Evolutionary conservation across 2,113 vertebrate genomes (phyloP).

Genomic region (Edolisoma coerulescens): DNA sequence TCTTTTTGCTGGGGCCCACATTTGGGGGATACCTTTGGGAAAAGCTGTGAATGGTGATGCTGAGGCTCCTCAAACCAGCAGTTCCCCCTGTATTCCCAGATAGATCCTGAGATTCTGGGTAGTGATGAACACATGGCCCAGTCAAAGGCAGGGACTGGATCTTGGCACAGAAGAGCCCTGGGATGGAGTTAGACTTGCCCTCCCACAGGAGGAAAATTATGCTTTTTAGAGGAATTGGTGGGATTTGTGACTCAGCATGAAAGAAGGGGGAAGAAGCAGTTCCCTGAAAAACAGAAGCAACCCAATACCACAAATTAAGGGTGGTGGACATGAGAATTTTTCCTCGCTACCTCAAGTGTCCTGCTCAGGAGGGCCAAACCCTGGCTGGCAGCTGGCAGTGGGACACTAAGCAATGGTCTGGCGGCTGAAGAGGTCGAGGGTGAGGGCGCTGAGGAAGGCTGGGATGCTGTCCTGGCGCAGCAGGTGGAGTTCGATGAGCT

Average conservation of each 20-base stretch:
- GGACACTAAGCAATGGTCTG: conserved; percentile 80
- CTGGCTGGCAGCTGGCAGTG: background rate
- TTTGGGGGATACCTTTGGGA: background rate
- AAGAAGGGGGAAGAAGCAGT: background rate
- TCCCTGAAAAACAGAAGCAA: background rate
- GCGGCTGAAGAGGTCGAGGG: conserved; percentile 94
- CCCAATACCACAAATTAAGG: background rate
- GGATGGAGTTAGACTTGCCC: background rate
- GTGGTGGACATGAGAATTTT: background rate
- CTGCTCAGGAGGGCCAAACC: background rate
- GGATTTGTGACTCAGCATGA: background rate
- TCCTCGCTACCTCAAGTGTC: background rate
- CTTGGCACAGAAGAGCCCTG: background rate
- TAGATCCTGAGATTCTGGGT: background rate
- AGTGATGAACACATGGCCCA: background rate
- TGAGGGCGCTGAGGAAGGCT: conserved; percentile 91
- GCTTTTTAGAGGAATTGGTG: background rate
- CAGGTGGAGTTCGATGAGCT: conserved; percentile 89
- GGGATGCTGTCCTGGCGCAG: conserved; percentile 96
- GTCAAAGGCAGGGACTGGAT: background rate
- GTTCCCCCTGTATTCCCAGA: background rate
- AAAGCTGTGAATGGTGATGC: background rate
- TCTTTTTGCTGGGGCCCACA: background rate
- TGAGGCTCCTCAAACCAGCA: background rate
- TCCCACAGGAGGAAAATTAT: background rate